Evolutionary conservation across 2,888 invertebrate genomes (phyloP).

Genomic region (Caenorhabditis zanzibari): DNA sequence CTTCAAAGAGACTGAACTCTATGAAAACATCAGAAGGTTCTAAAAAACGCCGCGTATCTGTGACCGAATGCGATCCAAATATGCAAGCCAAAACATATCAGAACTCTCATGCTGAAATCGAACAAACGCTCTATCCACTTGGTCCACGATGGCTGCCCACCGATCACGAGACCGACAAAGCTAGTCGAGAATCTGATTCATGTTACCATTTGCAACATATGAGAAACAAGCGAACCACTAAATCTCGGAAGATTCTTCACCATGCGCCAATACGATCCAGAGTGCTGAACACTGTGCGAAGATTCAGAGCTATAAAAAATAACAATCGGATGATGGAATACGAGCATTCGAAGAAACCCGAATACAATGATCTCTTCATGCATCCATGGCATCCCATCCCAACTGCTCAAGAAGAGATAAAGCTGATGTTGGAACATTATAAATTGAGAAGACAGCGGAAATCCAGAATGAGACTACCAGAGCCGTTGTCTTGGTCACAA

Average conservation of each 20-base stretch:
- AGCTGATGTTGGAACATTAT: neutral
- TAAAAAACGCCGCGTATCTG: neutral
- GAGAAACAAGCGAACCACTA: constrained; percentile 1
- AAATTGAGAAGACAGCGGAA: neutral
- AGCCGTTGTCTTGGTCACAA: constrained; percentile 35
- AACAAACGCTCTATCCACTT: neutral
- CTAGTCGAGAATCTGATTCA: neutral
- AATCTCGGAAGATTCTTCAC: constrained; percentile 10
- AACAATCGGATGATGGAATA: neutral
- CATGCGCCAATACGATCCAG: constrained; percentile 4
- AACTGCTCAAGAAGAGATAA: neutral
- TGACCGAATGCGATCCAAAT: no score
- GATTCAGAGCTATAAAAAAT: neutral
- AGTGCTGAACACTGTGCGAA: constrained; percentile 34
- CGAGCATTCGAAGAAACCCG: neutral
- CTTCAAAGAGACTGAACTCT: neutral
- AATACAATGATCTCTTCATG: constrained; percentile 18
- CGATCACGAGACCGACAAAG: constrained; percentile 25
- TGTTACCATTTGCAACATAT: constrained; percentile 8
- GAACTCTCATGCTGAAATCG: no score
- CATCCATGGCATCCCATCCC: constrained; percentile 20
- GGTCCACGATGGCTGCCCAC: constrained; percentile 13
- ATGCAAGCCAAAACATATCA: no score
- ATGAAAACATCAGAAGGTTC: neutral
- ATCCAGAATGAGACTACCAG: neutral